Conservation (phyloP, 2,113 vertebrate genomes). For the Pomatostomus ruficeps region DNA sequence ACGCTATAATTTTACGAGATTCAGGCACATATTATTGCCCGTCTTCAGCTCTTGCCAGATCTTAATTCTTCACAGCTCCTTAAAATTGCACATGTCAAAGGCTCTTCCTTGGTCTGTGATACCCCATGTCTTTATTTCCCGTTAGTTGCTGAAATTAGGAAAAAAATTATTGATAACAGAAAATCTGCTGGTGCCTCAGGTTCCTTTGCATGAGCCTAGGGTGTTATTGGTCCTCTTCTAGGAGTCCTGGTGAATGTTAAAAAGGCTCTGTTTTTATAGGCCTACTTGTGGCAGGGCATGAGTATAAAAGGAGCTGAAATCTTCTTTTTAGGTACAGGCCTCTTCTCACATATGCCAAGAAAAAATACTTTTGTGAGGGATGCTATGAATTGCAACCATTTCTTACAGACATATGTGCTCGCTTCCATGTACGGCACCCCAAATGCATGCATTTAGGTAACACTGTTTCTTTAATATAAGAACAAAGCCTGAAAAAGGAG, state of each 20-base stretch:
- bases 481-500: not conserved
- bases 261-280: not conserved
- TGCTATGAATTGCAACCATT: not conserved
- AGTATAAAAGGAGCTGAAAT: not conserved
- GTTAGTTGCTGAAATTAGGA: not conserved
- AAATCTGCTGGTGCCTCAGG: not conserved
- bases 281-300: not conserved
- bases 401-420: not conserved
- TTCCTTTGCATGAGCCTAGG: not conserved
- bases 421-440: not conserved
- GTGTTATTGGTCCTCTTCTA: not conserved
- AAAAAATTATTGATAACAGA: not conserved
- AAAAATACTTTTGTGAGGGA: not conserved
- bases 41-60: not conserved
- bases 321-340: not conserved
- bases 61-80: not conserved
- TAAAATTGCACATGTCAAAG: not conserved
- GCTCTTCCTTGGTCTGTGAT: not conserved
- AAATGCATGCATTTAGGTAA: not conserved
- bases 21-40: not conserved
- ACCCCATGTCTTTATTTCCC: not conserved
- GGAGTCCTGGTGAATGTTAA: not conserved
- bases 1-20: not conserved
- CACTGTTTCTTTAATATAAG: slow-evolving; percentile 15
- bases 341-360: not conserved